Conservation (phyloP, 2,797 vertebrate species). For the Scolopax rusticola region DNA sequence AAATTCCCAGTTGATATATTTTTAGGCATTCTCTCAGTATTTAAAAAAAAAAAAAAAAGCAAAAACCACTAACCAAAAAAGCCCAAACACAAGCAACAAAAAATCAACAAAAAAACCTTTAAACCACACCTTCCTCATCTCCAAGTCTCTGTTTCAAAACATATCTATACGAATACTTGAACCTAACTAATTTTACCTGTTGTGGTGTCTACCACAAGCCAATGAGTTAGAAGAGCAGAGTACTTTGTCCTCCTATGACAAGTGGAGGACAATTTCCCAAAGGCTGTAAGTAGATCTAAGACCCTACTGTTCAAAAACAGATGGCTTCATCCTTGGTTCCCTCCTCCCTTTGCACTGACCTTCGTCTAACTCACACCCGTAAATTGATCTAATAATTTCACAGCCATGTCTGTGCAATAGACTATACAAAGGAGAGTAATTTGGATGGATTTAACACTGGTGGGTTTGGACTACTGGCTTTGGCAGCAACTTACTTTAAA, state of each 20-base stretch:
- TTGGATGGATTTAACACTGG: neutral
- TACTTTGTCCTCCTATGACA: neutral
- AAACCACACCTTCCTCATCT: neutral
- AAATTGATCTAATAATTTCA: neutral
- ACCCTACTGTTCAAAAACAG: neutral
- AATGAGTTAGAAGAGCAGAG: neutral
- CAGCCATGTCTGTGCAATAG: neutral
- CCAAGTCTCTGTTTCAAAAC: neutral
- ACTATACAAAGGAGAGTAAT: neutral
- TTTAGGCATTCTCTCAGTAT: neutral
- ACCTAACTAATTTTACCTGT: neutral
- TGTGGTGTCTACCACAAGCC: neutral
- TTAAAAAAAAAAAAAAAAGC: neutral
- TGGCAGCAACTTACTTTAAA: neutral
- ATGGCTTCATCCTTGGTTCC: neutral
- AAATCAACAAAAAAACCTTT: rapidly evolving
- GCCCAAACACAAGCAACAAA: neutral
- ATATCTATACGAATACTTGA: neutral
- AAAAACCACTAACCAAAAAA: neutral
- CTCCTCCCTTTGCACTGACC: neutral
- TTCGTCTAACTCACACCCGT: neutral
- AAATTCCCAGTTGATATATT: neutral
- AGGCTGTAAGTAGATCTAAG: neutral
- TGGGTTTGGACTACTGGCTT: neutral
- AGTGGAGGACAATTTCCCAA: neutral